Percentiles rank a stretch among this genome's conserved stretches.
Conservation (phyloP, 2,113 vertebrate genomes). For the Rutilus rutilus region DNA sequence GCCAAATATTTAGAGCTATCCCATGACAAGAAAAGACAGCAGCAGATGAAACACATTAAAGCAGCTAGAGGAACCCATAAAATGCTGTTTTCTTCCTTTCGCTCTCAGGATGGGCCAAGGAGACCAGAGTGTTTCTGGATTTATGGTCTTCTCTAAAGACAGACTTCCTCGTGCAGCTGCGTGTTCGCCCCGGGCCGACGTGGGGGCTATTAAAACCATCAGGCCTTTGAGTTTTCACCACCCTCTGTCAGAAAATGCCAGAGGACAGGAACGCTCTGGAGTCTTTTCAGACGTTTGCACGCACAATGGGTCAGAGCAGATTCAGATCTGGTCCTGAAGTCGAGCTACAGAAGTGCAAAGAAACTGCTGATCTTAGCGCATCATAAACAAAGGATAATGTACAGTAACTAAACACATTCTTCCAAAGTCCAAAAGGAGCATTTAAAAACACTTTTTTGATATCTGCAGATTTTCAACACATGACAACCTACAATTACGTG, state of each 20-base stretch:
- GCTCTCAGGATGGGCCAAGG: conserved; percentile 2
- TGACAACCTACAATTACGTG: background rate
- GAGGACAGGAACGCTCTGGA: conserved; percentile 46
- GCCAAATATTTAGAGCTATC: conserved; percentile 61
- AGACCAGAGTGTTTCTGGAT: conserved; percentile 58
- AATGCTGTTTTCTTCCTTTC: conserved; percentile 49
- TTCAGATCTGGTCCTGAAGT: background rate
- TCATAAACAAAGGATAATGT: background rate
- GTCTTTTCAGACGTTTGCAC: conserved; percentile 63
- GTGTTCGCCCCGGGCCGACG: conserved; percentile 61
- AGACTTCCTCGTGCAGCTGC: conserved; percentile 70
- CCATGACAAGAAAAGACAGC: conserved; percentile 64
- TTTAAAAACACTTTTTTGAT: background rate
- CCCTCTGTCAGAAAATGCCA: conserved; percentile 68
- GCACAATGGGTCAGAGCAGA: conserved; percentile 58
- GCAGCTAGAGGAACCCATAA: conserved; percentile 69
- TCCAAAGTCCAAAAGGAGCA: background rate
- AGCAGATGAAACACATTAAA: conserved; percentile 75
- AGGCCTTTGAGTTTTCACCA: conserved; percentile 73
- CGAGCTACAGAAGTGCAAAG: background rate
- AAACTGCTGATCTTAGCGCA: background rate
- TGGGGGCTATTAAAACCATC: conserved; percentile 66
- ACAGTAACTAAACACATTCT: background rate
- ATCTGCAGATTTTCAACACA: background rate
- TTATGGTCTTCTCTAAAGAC: conserved; percentile 65